Evolutionary conservation across 2,113 vertebrate genomes (phyloP).

Genomic region (Thinocorus orbignyianus): DNA sequence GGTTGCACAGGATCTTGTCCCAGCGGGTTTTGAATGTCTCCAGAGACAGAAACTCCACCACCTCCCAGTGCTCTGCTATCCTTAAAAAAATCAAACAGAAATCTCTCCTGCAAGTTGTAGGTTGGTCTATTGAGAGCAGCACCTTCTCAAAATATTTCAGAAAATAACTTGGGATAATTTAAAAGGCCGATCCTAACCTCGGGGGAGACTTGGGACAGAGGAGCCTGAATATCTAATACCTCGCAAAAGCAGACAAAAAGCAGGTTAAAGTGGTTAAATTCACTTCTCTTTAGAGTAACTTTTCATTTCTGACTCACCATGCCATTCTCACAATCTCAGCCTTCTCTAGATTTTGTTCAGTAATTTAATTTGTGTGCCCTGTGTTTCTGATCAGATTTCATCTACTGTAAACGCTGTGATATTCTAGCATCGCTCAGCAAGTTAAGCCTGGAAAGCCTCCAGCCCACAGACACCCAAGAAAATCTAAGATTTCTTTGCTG

Average conservation of each 20-base stretch:
- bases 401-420: background rate
- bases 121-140: background rate
- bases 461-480: background rate
- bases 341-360: background rate
- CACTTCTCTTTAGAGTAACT: background rate
- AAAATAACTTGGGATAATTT: background rate
- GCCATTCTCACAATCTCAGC: background rate
- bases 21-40: too few species aligned
- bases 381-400: background rate
- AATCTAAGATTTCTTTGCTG: background rate
- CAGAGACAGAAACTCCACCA: too few species aligned
- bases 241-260: background rate
- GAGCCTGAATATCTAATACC: background rate
- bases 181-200: background rate
- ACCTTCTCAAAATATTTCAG: rapidly evolving
- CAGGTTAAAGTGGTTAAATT: background rate
- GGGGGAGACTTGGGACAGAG: background rate
- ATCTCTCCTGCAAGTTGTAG: background rate
- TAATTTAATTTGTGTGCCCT: background rate
- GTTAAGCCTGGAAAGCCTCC: background rate
- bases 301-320: background rate
- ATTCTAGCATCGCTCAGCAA: background rate
- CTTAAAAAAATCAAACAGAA: background rate
- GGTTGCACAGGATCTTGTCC: too few species aligned
- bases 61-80: too few species aligned